Percentiles rank a stretch among this genome's conserved stretches.
phyloP scores from a whole-genome alignment of 2,888 invertebrate species.

The Meloe dianella region DNA sequence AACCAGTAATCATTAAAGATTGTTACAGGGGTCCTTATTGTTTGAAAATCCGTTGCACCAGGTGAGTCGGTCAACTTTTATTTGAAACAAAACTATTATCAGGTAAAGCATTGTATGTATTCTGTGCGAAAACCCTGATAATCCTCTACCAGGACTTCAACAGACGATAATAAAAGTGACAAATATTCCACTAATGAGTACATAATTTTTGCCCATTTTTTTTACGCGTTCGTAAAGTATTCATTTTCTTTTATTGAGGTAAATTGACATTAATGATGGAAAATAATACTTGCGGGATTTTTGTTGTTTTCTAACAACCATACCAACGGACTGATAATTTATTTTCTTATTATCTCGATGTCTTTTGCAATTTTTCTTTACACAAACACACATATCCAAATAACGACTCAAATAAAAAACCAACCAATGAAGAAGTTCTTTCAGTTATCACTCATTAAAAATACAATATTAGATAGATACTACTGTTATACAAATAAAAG shows the following conservation, averaged over 20 bases:
- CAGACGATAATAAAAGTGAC: background rate
- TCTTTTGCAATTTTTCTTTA: background rate
- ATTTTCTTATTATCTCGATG: background rate
- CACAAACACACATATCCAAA: background rate
- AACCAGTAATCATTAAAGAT: too few relatives aligned
- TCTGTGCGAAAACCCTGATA: background rate
- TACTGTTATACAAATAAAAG: background rate
- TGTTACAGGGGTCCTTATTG: too few relatives aligned
- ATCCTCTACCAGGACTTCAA: background rate
- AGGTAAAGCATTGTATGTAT: background rate
- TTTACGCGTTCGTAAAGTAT: background rate
- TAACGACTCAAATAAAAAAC: background rate
- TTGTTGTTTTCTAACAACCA: background rate
- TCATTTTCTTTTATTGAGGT: background rate
- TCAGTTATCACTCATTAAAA: background rate
- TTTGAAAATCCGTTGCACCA: too few relatives aligned
- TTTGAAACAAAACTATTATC: too few relatives aligned
- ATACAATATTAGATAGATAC: too few relatives aligned
- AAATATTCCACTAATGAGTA: background rate
- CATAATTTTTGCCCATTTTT: background rate
- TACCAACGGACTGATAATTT: background rate
- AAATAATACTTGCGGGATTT: background rate
- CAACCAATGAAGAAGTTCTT: background rate
- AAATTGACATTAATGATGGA: background rate
- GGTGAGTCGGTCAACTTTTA: too few relatives aligned